phyloP scores from a whole-genome alignment of 2,888 invertebrate species.

The Ennomos fuscantarius region DNA sequence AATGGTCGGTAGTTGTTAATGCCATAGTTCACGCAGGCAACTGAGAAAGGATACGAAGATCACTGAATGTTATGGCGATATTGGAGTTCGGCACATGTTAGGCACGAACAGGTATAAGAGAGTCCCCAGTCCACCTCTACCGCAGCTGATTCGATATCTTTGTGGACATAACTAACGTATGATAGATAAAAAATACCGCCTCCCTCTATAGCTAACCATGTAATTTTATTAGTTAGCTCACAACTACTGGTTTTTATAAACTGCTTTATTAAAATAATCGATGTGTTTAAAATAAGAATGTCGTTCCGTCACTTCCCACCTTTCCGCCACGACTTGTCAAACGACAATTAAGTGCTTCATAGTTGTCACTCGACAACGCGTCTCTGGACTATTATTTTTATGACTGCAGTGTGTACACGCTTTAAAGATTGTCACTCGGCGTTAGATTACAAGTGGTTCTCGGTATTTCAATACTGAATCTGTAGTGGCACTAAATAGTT shows the following conservation, averaged over 20 bases:
- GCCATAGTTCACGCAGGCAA: too few species aligned
- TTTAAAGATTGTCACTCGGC: conserved; percentile 22
- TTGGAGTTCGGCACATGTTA: too few species aligned
- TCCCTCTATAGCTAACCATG: too few species aligned
- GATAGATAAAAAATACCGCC: too few species aligned
- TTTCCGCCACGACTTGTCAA: conserved; percentile 8
- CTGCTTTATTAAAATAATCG: conserved; percentile 1
- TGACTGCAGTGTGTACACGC: conserved; percentile 20
- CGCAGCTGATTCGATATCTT: neutral
- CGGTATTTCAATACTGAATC: conserved; percentile 39
- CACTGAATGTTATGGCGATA: too few species aligned
- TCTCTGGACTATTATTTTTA: conserved; percentile 17
- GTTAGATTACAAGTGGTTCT: conserved; percentile 38
- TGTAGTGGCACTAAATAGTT: conserved; percentile 17
- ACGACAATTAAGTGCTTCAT: neutral
- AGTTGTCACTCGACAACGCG: neutral
- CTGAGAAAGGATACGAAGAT: too few species aligned
- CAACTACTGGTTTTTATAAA: too few species aligned
- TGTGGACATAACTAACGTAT: neutral
- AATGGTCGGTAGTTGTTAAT: too few species aligned
- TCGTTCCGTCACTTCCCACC: neutral
- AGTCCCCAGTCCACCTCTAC: too few species aligned
- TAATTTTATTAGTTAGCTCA: too few species aligned
- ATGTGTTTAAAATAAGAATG: conserved; percentile 5
- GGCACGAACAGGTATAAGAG: too few species aligned